Evolutionary conservation across 2,888 invertebrate genomes (phyloP), one percentile per base, ranked within the genome.

Genomic region (Ectemnius continuus): DNA sequence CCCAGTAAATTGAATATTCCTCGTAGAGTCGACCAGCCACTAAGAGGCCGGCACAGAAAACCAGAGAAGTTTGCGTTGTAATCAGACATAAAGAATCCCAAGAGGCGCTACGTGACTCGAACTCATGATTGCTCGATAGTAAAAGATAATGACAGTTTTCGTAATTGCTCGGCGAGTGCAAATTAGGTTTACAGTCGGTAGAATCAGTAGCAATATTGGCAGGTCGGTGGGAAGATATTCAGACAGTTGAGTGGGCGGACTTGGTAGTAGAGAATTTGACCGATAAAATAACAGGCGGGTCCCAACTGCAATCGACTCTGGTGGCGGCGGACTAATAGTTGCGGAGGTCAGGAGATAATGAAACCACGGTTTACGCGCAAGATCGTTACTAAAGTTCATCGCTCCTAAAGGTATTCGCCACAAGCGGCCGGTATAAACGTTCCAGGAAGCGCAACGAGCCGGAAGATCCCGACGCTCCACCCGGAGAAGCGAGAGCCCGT

Each of bases 391-490:
- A 16, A 79, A 79, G 77, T 77, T 82, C 75, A 73, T 82, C 75
- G 77, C 61, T 70, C 73, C 71, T 70, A 70, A 79, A 74, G 79
- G 73, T 73, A 79, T 82, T 81, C 79, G 70, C 82, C 79, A 52
- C 73, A 76, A 79, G 69, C 71, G 46, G 36, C 11, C n/a, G 73
- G 62, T 81, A 81, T 79, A 76, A 81, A 81, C 81, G 79, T 81
- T 79, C 79, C 82, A 72, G 61, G 71, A 61, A 70, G 76, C 73
- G 73, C 79, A 74, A 26, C 76, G 47, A 67, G 60, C 71, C 72
- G 78, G 73, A 83, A 79, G 73, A 81, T 75, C 72, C 75, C 57
- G 70, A 70, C 65, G 77, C 72, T 11, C 56, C 64, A 67, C 70
- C 67, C 47, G 75, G 79, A 68, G 62, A 77, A 73, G 70, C 74